Percentiles rank a stretch among this genome's conserved stretches.
Conservation (phyloP, 2,888 invertebrate genomes). For the Morinoia aosen region DNA sequence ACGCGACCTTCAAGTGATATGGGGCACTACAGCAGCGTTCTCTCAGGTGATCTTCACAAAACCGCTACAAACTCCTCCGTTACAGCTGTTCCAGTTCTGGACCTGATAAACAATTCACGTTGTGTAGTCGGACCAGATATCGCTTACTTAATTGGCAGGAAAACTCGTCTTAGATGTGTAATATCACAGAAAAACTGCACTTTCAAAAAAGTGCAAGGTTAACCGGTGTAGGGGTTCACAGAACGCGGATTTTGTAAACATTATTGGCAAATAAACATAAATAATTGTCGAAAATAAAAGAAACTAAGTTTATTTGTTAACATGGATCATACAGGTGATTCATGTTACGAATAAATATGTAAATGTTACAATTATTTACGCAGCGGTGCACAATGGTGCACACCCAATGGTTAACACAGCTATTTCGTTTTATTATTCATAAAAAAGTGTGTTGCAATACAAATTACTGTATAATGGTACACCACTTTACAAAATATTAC, state of each 20-base stretch:
- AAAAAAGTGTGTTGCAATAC: too few relatives aligned
- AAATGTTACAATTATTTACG: too few relatives aligned
- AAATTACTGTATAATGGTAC: too few relatives aligned
- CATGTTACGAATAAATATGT: too few relatives aligned
- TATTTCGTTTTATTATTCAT: too few relatives aligned
- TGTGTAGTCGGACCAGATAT: not conserved
- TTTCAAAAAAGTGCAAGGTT: not conserved
- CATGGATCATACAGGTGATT: too few relatives aligned
- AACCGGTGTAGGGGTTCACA: not conserved
- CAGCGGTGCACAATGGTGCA: too few relatives aligned
- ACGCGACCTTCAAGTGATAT: not conserved
- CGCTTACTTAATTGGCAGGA: not conserved
- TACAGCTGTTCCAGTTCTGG: not conserved
- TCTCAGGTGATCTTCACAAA: not conserved
- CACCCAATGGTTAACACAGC: too few relatives aligned
- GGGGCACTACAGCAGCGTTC: not conserved
- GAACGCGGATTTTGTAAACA: not conserved
- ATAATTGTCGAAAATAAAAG: too few relatives aligned
- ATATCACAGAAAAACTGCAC: not conserved
- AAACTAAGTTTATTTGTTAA: too few relatives aligned
- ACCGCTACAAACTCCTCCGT: not conserved
- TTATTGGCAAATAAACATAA: too few relatives aligned
- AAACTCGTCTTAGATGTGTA: not conserved
- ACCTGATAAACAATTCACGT: not conserved
- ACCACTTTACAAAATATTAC: too few relatives aligned